Conservation (phyloP, 2,797 vertebrate genomes). For the Thripadectes ignobilis region DNA sequence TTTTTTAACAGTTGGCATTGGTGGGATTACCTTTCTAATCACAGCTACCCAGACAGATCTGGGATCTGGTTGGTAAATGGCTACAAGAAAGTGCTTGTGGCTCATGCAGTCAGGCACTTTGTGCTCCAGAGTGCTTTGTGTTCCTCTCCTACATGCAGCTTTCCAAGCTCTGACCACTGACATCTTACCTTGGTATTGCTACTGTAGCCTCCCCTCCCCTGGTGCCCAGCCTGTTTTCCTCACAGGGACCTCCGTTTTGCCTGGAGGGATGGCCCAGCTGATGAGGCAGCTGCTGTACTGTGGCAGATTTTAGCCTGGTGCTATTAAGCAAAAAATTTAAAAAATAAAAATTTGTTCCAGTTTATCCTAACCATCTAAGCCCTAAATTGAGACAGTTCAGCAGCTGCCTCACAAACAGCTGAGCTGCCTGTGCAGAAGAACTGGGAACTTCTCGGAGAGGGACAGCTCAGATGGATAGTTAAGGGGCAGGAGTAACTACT, state of each 20-base stretch:
- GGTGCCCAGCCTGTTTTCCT: not conserved
- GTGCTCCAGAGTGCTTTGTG: not conserved
- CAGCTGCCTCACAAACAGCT: slow-evolving; percentile 43
- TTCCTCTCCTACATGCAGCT: not conserved
- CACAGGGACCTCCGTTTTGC: not conserved
- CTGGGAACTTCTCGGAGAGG: not conserved
- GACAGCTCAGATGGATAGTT: not conserved
- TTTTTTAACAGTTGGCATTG: not conserved
- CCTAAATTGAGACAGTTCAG: not conserved
- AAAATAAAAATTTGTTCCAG: not conserved
- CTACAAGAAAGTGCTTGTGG: not conserved
- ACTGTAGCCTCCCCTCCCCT: not conserved
- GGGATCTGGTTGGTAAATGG: not conserved
- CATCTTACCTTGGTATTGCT: not conserved
- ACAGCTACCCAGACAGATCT: not conserved
- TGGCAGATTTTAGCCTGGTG: slow-evolving; percentile 12
- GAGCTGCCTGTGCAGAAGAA: not conserved
- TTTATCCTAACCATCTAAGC: slow-evolving; percentile 6
- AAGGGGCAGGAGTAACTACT: not conserved
- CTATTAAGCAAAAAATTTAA: not conserved
- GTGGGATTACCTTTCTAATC: not conserved
- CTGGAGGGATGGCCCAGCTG: slow-evolving; percentile 12
- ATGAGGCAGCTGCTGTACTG: slow-evolving; percentile 23
- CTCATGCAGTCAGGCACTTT: not conserved
- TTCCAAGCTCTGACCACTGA: not conserved